Evolutionary conservation across 30 jellyfish, hydroid and myxozoan genomes (phyloP).

Genomic region (Chrysaora quinquecirrha): DNA sequence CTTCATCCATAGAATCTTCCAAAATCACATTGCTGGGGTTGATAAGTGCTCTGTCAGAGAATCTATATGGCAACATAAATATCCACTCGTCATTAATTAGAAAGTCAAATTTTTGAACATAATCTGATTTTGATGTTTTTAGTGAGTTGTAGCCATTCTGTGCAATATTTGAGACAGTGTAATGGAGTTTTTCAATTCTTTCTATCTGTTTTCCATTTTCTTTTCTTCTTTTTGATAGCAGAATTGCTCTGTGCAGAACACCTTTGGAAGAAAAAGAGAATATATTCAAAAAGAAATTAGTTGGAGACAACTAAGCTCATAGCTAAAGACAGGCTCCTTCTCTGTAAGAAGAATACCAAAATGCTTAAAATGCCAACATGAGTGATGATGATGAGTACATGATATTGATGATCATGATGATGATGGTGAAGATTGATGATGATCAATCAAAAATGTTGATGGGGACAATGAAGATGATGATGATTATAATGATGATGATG

Average conservation of each 20-base stretch:
- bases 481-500: too few species aligned
- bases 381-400: too few species aligned
- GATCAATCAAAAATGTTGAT: too few species aligned
- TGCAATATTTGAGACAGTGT: constrained; percentile 6
- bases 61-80: constrained; percentile 47
- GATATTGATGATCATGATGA: too few species aligned
- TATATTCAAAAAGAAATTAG: not conserved
- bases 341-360: too few species aligned
- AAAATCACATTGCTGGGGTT: constrained; percentile 3
- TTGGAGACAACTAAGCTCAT: too few species aligned
- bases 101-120: constrained; percentile 56
- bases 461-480: too few species aligned
- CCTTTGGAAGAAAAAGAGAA: constrained; percentile 18
- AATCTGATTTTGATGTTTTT: constrained; percentile 27
- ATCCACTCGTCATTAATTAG: constrained; percentile 60
- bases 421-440: too few species aligned
- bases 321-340: too few species aligned
- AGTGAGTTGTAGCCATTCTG: constrained; percentile 48
- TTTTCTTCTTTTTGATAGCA: constrained; percentile 20
- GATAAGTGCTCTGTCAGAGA: constrained; percentile 35
- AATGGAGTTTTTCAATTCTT: constrained; percentile 38
- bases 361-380: too few species aligned
- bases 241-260: constrained; percentile 50
- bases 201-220: constrained; percentile 8
- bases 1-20: constrained; percentile 62